Percentiles rank a stretch among this genome's conserved stretches.
These are phyloP conservation scores for Cataglyphis rosenhaueri DNA, from an alignment of 2,888 invertebrate genomes.

Conservation along the genomic window DNA sequence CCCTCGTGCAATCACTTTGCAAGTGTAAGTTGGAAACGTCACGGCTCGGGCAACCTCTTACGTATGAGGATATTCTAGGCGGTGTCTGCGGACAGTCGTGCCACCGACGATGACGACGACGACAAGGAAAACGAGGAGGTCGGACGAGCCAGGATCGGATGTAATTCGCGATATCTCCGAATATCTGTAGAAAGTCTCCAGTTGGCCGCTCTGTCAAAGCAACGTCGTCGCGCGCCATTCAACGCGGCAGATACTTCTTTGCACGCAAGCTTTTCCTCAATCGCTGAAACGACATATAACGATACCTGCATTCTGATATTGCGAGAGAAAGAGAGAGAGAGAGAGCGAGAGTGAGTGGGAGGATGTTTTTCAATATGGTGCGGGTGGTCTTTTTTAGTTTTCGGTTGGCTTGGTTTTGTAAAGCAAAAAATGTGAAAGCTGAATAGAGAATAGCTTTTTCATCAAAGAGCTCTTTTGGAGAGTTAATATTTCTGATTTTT, in stretches of 20 bases:
- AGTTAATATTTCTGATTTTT: background rate
- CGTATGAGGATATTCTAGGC: conserved; percentile 60
- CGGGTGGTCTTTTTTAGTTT: conserved; percentile 6
- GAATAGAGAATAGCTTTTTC: conserved; percentile 1
- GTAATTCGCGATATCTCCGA: conserved; percentile 49
- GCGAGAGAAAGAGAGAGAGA: background rate
- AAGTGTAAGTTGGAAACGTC: conserved; percentile 69
- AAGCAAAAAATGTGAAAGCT: background rate
- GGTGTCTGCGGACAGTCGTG: conserved; percentile 50
- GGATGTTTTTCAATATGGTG: conserved; percentile 16
- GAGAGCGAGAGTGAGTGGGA: background rate
- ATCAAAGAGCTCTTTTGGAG: background rate
- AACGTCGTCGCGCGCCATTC: conserved; percentile 28
- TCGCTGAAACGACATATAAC: conserved; percentile 18
- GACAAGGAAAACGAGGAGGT: background rate
- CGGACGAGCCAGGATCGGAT: conserved; percentile 26
- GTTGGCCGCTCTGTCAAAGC: conserved; percentile 44
- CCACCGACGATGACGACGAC: conserved; percentile 36
- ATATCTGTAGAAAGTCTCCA: conserved; percentile 46
- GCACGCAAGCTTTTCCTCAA: conserved; percentile 35
- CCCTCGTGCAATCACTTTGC: conserved; percentile 67
- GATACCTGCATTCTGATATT: conserved; percentile 31
- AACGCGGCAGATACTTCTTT: conserved; percentile 27
- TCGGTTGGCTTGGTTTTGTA: background rate
- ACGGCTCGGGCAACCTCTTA: conserved; percentile 47